Conservation (phyloP, 2,888 invertebrate genomes). For the Lasioglossum lativentre region DNA sequence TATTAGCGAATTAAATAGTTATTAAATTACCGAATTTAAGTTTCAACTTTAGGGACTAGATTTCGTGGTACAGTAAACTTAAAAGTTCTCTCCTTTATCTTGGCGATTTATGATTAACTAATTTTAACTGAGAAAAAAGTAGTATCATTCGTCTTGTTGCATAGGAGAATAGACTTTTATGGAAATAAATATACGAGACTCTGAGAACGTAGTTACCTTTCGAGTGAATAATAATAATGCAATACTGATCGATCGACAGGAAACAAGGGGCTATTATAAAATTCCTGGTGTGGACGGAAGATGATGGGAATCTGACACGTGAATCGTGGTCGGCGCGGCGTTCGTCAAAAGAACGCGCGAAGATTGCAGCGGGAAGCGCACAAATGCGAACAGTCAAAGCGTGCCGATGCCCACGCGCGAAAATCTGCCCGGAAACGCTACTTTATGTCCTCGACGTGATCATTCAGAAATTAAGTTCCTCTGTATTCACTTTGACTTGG, state of each 20-base stretch:
- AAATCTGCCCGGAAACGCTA: slow-evolving; percentile 64
- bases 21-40: no score
- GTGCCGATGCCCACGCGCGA: slow-evolving; percentile 62
- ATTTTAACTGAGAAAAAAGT: no score
- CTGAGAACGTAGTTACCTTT: background rate
- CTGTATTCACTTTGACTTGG: background rate
- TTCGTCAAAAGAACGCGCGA: slow-evolving; percentile 45
- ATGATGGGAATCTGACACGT: slow-evolving; percentile 27
- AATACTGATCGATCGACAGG: background rate
- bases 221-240: background rate
- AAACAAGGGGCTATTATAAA: slow-evolving; percentile 1
- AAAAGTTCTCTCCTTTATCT: no score
- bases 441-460: slow-evolving; percentile 65
- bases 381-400: slow-evolving; percentile 63
- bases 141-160: no score
- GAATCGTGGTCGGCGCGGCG: slow-evolving; percentile 26
- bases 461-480: slow-evolving; percentile 52
- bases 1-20: no score
- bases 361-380: slow-evolving; percentile 31
- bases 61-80: no score
- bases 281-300: background rate
- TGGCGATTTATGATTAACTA: no score
- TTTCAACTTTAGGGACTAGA: no score
- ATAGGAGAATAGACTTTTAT: no score
- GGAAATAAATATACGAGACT: no score